phyloP scores from a whole-genome alignment of 2,113 vertebrate species.

The Cricetomys ansorgei region DNA sequence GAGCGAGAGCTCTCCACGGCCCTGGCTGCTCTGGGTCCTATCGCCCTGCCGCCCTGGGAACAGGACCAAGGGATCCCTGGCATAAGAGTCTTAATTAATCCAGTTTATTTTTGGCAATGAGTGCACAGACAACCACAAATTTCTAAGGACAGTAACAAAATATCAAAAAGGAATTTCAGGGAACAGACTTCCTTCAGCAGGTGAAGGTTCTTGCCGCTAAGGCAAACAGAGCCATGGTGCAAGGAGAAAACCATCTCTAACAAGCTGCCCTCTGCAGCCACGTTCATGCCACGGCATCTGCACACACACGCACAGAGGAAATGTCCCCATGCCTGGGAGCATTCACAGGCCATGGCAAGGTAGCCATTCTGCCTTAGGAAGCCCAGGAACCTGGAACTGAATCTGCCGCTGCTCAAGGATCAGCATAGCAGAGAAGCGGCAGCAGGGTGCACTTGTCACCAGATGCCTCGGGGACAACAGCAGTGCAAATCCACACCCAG shows the following conservation, averaged over 20 bases:
- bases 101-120: neutral
- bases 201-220: neutral
- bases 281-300: neutral
- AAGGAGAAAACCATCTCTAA: neutral
- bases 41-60: neutral
- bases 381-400: neutral
- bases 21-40: neutral
- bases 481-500: accelerated
- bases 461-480: too few relatives aligned
- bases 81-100: neutral
- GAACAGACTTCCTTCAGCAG: neutral
- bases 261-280: neutral
- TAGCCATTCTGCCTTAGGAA: neutral
- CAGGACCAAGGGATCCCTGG: neutral
- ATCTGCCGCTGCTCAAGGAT: neutral
- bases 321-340: too few relatives aligned
- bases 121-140: neutral
- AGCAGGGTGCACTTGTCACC: neutral
- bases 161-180: neutral
- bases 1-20: neutral
- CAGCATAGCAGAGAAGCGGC: neutral
- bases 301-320: neutral
- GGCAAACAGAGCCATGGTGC: neutral
- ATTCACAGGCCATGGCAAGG: accelerated
- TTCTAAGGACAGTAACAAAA: neutral